Evolutionary conservation across 2,888 invertebrate genomes (phyloP).

Genomic region (Agrilus biguttatus): DNA sequence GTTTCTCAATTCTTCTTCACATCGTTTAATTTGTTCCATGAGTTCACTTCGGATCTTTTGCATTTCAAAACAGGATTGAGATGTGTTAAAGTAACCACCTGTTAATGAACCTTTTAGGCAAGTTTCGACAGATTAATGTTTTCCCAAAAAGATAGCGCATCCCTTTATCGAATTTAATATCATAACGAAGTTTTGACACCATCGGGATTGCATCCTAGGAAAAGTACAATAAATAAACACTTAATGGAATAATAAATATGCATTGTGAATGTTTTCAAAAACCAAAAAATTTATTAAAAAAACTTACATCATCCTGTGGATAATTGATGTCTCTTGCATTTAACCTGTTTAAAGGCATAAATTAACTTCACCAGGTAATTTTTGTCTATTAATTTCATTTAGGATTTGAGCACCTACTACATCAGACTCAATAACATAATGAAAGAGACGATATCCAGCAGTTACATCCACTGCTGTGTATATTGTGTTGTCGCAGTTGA

Average conservation of each 20-base stretch:
- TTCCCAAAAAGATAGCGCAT: slow-evolving; percentile 96
- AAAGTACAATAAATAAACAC: slow-evolving; percentile 7
- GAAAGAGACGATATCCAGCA: slow-evolving; percentile 79
- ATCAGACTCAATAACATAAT: slow-evolving; percentile 97
- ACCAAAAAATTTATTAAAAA: background rate
- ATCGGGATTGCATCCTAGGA: slow-evolving; percentile 90
- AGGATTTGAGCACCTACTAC: slow-evolving; percentile 92
- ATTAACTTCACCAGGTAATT: slow-evolving; percentile 94
- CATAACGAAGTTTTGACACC: slow-evolving; percentile 87
- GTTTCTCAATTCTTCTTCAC: slow-evolving; percentile 60
- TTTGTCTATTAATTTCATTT: slow-evolving; percentile 94
- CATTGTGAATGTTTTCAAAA: background rate
- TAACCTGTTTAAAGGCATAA: slow-evolving; percentile 94
- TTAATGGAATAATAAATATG: background rate
- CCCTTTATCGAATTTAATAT: slow-evolving; percentile 77
- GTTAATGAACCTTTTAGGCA: slow-evolving; percentile 95
- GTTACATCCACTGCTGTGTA: slow-evolving; percentile 96
- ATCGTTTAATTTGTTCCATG: slow-evolving; percentile 61
- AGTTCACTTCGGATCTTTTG: slow-evolving; percentile 83
- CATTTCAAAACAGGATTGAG: slow-evolving; percentile 83
- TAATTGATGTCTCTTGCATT: slow-evolving; percentile 54
- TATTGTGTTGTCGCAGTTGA: slow-evolving; percentile 91
- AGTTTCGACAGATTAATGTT: slow-evolving; percentile 92
- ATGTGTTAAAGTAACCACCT: slow-evolving; percentile 97
- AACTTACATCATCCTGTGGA: slow-evolving; percentile 48